Percentiles rank a stretch among this genome's conserved stretches.
These are phyloP conservation scores for Telenomus remus DNA, from an alignment of 1,140 invertebrate genomes.

Conservation along the genomic window DNA sequence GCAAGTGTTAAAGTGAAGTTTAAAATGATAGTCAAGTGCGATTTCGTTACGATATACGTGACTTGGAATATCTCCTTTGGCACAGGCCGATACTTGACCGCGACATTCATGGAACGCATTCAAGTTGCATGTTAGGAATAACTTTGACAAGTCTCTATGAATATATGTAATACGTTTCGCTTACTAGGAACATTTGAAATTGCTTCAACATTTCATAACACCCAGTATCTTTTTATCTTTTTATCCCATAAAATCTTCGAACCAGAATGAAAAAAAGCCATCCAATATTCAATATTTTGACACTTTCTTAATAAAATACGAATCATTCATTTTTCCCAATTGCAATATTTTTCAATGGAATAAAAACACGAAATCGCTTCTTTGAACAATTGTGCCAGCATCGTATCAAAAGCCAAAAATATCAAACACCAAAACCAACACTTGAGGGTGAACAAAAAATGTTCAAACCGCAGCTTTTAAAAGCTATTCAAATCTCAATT, in stretches of 20 bases:
- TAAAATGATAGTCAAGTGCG: conserved; percentile 29
- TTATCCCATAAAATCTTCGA: no score
- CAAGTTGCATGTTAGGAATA: conserved; percentile 40
- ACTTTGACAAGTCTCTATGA: conserved; percentile 49
- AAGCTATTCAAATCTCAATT: conserved; percentile 51
- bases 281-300: no score
- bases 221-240: no score
- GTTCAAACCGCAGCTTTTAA: conserved; percentile 42
- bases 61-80: conserved; percentile 32
- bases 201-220: conserved; percentile 23
- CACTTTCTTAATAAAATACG: no score
- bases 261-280: not conserved
- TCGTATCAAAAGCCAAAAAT: no score
- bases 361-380: conserved; percentile 9
- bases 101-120: conserved; percentile 50
- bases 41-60: conserved; percentile 38
- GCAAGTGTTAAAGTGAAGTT: conserved; percentile 22
- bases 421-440: conserved; percentile 21
- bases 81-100: conserved; percentile 44
- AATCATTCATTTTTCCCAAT: not conserved
- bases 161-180: conserved; percentile 42
- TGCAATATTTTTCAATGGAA: conserved; percentile 5
- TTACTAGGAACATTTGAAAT: conserved; percentile 26
- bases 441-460: not conserved
- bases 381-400: no score